These are phyloP conservation scores for Hirudo medicinalis DNA, from an alignment of 1,140 invertebrate genomes.

Conservation along the genomic window DNA sequence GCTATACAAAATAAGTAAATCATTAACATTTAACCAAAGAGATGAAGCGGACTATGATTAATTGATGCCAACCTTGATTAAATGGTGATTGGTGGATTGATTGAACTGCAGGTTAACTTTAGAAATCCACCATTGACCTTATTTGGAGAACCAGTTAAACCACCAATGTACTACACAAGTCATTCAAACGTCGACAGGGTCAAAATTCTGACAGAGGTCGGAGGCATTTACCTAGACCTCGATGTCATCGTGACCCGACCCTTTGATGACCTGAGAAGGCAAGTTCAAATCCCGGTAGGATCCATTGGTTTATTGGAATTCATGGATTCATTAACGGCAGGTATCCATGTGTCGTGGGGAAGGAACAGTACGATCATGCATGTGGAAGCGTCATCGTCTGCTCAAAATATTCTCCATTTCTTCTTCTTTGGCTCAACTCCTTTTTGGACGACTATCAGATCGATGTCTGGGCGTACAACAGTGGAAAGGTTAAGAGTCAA, in stretches of 20 bases:
- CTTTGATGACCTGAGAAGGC: constrained; percentile 35
- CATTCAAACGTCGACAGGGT: constrained; percentile 24
- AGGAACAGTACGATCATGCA: constrained; percentile 20
- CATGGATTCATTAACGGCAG: no score
- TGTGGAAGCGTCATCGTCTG: constrained; percentile 24
- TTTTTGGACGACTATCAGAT: constrained; percentile 23
- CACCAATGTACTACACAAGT: constrained; percentile 22
- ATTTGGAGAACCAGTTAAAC: constrained; percentile 19
- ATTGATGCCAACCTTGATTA: no score
- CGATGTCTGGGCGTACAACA: constrained; percentile 24
- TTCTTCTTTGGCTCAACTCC: constrained; percentile 23
- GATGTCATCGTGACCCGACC: constrained; percentile 23
- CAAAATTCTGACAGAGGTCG: constrained; percentile 22
- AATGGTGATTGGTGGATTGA: neutral
- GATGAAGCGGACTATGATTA: no score
- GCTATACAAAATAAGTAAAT: no score
- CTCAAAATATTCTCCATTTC: constrained; percentile 20
- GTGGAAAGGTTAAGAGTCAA: constrained; percentile 15
- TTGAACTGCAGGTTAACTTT: constrained; percentile 6
- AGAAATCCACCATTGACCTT: constrained; percentile 20
- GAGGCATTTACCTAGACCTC: constrained; percentile 24
- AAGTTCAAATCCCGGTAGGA: constrained; percentile 35
- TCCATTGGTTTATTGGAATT: neutral
- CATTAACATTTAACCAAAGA: no score
- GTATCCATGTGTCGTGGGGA: constrained; percentile 8